A percentile compares a stretch with the other conserved stretches of the same genome.
These are phyloP conservation scores for Takifugu ocellatus DNA, from an alignment of 2,797 vertebrate genomes.

Conservation along the genomic window DNA sequence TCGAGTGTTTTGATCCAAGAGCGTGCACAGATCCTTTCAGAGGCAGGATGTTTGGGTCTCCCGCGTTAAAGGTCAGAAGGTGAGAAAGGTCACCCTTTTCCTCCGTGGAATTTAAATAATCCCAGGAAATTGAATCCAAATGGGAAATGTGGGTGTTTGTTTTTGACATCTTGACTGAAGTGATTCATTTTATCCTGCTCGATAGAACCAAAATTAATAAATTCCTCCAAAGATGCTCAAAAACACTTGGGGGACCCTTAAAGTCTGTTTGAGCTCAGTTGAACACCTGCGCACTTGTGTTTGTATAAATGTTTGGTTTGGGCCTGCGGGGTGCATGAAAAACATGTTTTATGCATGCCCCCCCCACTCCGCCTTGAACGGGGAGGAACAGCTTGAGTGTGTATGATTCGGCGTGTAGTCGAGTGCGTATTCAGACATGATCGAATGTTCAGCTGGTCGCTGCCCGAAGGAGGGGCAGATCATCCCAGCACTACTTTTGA, in stretches of 20 bases:
- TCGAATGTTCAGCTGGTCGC: constrained; percentile 13
- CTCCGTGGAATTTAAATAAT: constrained; percentile 17
- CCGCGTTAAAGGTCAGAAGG: no score
- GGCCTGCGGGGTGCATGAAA: constrained; percentile 12
- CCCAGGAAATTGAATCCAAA: constrained; percentile 13
- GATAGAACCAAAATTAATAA: no score
- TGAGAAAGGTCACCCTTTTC: constrained; percentile 15
- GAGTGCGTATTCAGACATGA: constrained; percentile 1
- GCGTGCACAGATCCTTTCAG: no score
- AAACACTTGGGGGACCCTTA: background rate
- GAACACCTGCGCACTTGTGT: background rate
- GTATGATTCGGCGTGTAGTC: constrained; percentile 10
- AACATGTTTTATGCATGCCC: background rate
- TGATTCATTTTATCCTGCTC: no score
- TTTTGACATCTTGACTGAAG: constrained; percentile 13
- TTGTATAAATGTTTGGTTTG: constrained; percentile 11
- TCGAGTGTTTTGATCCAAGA: no score
- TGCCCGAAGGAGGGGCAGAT: constrained; percentile 27
- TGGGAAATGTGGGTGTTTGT: constrained; percentile 7
- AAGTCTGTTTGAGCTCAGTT: background rate
- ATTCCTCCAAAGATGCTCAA: no score
- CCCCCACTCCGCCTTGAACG: background rate
- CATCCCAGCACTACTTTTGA: constrained; percentile 37
- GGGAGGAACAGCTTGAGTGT: constrained; percentile 5
- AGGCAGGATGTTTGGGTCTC: no score